Percentiles rank a stretch among this genome's conserved stretches.
Conservation (phyloP, 2,113 vertebrate species). For the Rostratula benghalensis region DNA sequence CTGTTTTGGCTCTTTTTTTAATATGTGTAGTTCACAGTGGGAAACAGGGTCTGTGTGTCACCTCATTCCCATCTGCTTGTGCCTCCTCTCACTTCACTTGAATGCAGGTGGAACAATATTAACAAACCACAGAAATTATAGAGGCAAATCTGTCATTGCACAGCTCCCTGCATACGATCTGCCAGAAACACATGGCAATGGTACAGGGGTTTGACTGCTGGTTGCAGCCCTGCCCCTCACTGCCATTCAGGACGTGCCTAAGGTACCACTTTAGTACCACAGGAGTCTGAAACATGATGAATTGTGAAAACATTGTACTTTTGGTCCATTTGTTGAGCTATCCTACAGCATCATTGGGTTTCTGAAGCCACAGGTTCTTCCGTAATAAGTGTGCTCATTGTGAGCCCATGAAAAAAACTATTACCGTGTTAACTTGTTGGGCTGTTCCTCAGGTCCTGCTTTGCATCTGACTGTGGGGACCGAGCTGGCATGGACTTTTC, state of each 20-base stretch:
- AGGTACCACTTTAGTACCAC: neutral
- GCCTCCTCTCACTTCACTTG: neutral
- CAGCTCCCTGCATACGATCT: neutral
- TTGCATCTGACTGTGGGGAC: accelerated
- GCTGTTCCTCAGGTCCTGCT: neutral
- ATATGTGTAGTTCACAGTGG: neutral
- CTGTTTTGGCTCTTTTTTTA: neutral
- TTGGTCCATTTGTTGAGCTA: neutral
- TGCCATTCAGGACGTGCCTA: neutral
- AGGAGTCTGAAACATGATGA: neutral
- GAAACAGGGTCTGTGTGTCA: neutral
- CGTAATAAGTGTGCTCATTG: neutral
- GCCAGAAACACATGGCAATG: neutral
- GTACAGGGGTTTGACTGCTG: neutral
- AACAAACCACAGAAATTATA: neutral
- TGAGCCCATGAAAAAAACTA: neutral
- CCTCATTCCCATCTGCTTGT: neutral
- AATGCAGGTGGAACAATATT: neutral
- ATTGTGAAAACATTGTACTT: neutral
- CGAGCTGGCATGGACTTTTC: neutral
- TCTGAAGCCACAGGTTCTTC: neutral
- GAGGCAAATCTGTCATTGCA: neutral
- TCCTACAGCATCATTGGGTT: neutral
- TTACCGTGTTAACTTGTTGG: neutral
- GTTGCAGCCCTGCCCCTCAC: neutral